A percentile compares a stretch with the other conserved stretches of the same genome.
phyloP scores from a whole-genome alignment of 1,140 invertebrate genomes.

The Drosophila simulans region DNA sequence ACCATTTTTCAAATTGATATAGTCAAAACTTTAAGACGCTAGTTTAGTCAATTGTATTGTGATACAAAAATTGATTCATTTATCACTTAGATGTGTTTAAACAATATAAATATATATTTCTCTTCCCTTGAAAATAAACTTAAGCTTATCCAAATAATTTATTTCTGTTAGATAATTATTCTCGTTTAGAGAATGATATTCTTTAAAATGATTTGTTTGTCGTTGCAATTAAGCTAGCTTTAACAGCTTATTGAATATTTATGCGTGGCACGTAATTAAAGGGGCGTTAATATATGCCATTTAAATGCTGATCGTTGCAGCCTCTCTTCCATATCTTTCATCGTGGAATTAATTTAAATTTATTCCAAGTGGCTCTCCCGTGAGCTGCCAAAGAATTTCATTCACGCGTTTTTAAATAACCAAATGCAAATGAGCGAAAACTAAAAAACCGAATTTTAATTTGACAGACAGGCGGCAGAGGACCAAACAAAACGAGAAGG shows the following conservation, averaged over 20 bases:
- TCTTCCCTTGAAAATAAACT: too few relatives aligned
- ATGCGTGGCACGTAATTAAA: not conserved
- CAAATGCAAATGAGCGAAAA: slow-evolving; percentile 37
- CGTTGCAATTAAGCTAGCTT: too few relatives aligned
- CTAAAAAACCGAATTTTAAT: slow-evolving; percentile 3
- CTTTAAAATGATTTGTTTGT: too few relatives aligned
- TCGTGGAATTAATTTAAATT: slow-evolving; percentile 5
- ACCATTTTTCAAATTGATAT: too few relatives aligned
- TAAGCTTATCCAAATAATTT: too few relatives aligned
- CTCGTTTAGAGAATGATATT: too few relatives aligned
- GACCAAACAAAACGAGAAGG: slow-evolving; percentile 15
- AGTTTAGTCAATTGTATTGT: too few relatives aligned
- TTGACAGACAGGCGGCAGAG: slow-evolving; percentile 20
- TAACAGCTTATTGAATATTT: not conserved
- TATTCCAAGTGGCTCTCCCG: not conserved
- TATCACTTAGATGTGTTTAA: too few relatives aligned
- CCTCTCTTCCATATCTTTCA: not conserved
- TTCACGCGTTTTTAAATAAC: slow-evolving; percentile 12
- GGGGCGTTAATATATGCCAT: not conserved
- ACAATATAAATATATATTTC: too few relatives aligned
- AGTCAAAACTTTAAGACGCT: too few relatives aligned
- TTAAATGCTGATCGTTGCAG: not conserved
- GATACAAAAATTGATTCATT: too few relatives aligned
- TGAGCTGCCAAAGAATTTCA: not conserved
- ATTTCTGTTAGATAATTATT: too few relatives aligned